Percentiles rank a stretch among this genome's conserved stretches.
Conservation (phyloP, 2,888 invertebrate species). For the Agrypnus murinus region DNA sequence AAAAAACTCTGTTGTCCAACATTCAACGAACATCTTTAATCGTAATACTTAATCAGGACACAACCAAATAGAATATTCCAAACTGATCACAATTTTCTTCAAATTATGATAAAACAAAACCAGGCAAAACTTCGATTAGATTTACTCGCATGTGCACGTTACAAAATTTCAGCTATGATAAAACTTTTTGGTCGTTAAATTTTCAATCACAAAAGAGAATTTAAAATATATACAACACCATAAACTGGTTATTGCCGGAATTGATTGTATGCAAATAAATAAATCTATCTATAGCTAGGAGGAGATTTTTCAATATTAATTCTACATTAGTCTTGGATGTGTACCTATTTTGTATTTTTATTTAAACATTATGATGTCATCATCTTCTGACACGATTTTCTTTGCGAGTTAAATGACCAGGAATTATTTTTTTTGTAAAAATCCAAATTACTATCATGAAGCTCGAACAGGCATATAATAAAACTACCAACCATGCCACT, state of each 20-base stretch:
- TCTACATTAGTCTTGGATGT: neutral
- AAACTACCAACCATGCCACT: neutral
- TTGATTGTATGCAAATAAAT: slow-evolving; percentile 41
- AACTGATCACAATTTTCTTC: too few relatives aligned
- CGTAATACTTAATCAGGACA: too few relatives aligned
- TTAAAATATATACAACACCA: slow-evolving; percentile 24
- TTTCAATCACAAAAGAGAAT: slow-evolving; percentile 35
- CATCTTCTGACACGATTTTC: neutral
- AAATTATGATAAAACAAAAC: too few relatives aligned
- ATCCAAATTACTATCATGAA: neutral
- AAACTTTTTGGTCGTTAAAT: slow-evolving; percentile 26
- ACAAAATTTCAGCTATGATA: slow-evolving; percentile 27
- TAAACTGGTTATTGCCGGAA: slow-evolving; percentile 30
- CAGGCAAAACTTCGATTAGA: too few relatives aligned
- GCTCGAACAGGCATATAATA: slow-evolving; percentile 3
- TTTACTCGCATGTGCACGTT: slow-evolving; percentile 10
- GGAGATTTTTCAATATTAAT: slow-evolving; percentile 13
- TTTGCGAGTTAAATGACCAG: slow-evolving; percentile 14
- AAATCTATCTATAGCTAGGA: too few relatives aligned
- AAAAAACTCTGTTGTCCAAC: too few relatives aligned
- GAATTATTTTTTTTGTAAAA: slow-evolving; percentile 12
- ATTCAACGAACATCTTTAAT: too few relatives aligned
- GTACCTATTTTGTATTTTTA: slow-evolving; percentile 25
- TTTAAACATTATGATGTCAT: slow-evolving; percentile 21
- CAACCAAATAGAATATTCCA: too few relatives aligned